Percentiles rank a stretch among this genome's conserved stretches.
phyloP scores from a whole-genome alignment of 1,140 invertebrate genomes.

The Zaprionus kolodkinae region DNA sequence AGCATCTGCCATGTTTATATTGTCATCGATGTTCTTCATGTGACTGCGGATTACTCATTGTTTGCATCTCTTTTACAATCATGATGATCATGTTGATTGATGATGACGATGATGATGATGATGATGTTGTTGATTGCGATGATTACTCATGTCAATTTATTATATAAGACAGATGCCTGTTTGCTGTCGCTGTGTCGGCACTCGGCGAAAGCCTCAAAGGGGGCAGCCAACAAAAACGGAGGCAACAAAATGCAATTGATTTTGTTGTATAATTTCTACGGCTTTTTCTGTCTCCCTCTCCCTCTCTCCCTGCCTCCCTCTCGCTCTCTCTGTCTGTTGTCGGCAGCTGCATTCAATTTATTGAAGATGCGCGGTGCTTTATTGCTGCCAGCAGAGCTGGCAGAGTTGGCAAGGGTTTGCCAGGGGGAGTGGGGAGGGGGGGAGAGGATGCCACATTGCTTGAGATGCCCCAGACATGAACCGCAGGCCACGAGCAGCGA shows the following conservation, averaged over 20 bases:
- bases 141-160: slow-evolving; percentile 76
- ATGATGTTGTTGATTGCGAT: slow-evolving; percentile 38
- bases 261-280: slow-evolving; percentile 77
- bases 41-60: slow-evolving; percentile 48
- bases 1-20: neutral
- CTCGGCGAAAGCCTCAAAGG: slow-evolving; percentile 61
- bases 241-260: slow-evolving; percentile 71
- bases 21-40: neutral
- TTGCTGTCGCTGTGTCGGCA: slow-evolving; percentile 40
- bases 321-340: slow-evolving; percentile 62
- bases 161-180: slow-evolving; percentile 61
- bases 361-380: slow-evolving; percentile 71
- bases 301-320: slow-evolving; percentile 44
- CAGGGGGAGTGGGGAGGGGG: neutral
- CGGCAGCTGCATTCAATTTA: slow-evolving; percentile 73
- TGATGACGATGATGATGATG: slow-evolving; percentile 4
- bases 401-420: neutral
- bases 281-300: slow-evolving; percentile 40
- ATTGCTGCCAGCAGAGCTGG: slow-evolving; percentile 46
- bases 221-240: slow-evolving; percentile 31
- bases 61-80: slow-evolving; percentile 27
- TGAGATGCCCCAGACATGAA: slow-evolving; percentile 7
- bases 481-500: slow-evolving; percentile 9
- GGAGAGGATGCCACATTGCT: neutral
- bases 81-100: slow-evolving; percentile 4